Conservation (phyloP, 2,888 invertebrate species). For the Himalopsyche japonica region DNA sequence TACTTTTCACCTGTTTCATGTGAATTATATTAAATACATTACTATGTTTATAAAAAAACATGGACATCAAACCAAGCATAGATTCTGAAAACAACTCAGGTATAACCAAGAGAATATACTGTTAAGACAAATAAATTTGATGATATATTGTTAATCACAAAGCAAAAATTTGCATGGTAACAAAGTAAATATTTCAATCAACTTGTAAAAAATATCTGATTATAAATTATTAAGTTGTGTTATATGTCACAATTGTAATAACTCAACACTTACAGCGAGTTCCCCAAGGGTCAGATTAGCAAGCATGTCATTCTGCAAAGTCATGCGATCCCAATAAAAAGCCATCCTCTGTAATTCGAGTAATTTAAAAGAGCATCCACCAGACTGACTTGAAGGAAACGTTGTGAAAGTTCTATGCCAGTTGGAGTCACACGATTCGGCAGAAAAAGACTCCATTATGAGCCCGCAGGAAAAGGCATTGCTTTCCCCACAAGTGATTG, state of each 20-base stretch:
- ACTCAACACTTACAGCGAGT: slow-evolving; percentile 63
- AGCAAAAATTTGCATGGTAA: no score
- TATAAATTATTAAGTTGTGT: background rate
- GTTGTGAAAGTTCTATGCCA: slow-evolving; percentile 79
- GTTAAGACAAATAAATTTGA: no score
- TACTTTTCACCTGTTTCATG: no score
- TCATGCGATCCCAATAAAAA: slow-evolving; percentile 86
- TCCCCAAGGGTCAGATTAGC: slow-evolving; percentile 70
- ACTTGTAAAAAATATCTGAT: no score
- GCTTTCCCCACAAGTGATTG: slow-evolving; percentile 66
- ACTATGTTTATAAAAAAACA: no score
- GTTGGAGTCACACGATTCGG: slow-evolving; percentile 89
- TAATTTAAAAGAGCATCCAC: slow-evolving; percentile 79
- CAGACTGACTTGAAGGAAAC: slow-evolving; percentile 60
- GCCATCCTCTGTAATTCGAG: slow-evolving; percentile 87
- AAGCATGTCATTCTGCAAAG: slow-evolving; percentile 61
- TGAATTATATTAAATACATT: no score
- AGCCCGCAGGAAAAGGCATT: slow-evolving; percentile 83
- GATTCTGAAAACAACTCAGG: no score
- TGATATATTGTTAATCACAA: no score
- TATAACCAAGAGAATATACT: no score
- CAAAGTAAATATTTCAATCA: no score
- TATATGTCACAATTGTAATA: background rate
- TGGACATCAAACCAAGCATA: no score
- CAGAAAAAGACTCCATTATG: slow-evolving; percentile 81